phyloP scores from a whole-genome alignment of 2,797 vertebrate genomes.

The Xiphophorus birchmanni region DNA sequence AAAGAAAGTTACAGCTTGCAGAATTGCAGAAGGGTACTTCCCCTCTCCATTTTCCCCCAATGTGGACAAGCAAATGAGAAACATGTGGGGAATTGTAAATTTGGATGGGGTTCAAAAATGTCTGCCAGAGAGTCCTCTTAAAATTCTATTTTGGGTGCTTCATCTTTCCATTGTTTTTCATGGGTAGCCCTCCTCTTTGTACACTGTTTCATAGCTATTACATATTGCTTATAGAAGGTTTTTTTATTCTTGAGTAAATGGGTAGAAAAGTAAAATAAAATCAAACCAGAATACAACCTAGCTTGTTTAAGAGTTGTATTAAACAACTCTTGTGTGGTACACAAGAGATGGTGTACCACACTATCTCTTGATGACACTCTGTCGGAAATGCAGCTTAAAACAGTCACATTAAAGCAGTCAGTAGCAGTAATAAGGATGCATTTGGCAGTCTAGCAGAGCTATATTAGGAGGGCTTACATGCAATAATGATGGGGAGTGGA shows the following conservation, averaged over 20 bases:
- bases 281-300: slow-evolving; percentile 14
- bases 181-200: slow-evolving; percentile 40
- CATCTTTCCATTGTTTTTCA: slow-evolving; percentile 50
- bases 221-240: slow-evolving; percentile 29
- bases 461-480: slow-evolving; percentile 72
- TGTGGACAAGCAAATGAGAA: slow-evolving; percentile 73
- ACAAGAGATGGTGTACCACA: slow-evolving; percentile 3
- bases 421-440: slow-evolving; percentile 62
- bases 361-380: slow-evolving; percentile 41
- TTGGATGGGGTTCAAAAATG: slow-evolving; percentile 71
- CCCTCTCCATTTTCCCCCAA: slow-evolving; percentile 4
- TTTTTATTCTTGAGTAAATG: slow-evolving; percentile 38
- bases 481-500: slow-evolving; percentile 61
- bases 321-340: too few relatives aligned
- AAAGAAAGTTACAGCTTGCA: slow-evolving; percentile 48
- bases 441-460: slow-evolving; percentile 64
- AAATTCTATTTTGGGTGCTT: slow-evolving; percentile 70
- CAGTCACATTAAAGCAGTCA: slow-evolving; percentile 61
- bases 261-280: slow-evolving; percentile 28
- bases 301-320: slow-evolving; percentile 19
- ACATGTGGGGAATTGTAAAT: slow-evolving; percentile 69
- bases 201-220: slow-evolving; percentile 35
- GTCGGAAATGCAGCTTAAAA: slow-evolving; percentile 54
- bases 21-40: slow-evolving; percentile 39
- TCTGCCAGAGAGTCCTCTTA: slow-evolving; percentile 62